Evolutionary conservation across 2,113 vertebrate genomes (phyloP).

Genomic region (Tenrec ecaudatus): DNA sequence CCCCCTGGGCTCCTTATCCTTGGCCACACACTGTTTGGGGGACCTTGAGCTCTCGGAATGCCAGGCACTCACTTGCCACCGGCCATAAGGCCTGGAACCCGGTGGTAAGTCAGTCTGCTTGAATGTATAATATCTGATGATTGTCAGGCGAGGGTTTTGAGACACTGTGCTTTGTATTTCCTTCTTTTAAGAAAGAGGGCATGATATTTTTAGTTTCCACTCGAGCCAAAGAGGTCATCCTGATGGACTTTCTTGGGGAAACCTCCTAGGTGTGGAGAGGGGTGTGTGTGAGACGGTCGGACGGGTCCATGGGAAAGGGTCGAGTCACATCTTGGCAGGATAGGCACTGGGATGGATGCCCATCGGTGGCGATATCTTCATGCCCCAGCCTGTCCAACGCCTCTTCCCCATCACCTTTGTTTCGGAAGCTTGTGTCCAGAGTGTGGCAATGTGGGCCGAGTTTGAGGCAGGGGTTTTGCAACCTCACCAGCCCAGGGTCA

Average conservation of each 20-base stretch:
- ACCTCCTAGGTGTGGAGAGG: not conserved
- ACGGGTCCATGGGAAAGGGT: not conserved
- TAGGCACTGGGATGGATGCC: not conserved
- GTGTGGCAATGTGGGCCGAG: not conserved
- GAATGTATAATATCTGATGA: conserved; percentile 2
- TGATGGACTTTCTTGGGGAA: conserved; percentile 26
- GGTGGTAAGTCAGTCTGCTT: conserved; percentile 8
- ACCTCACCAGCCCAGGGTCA: not conserved
- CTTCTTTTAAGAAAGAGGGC: conserved; percentile 3
- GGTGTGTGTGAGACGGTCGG: not conserved
- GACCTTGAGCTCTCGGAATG: conserved; percentile 51
- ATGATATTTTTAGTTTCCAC: conserved; percentile 7
- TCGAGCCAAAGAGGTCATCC: not conserved
- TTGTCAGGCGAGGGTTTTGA: not conserved
- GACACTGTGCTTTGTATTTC: not conserved
- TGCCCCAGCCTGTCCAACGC: not conserved
- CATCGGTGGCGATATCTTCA: not conserved
- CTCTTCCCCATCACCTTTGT: conserved; percentile 49
- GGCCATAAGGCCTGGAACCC: not conserved
- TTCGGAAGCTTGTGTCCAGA: conserved; percentile 33
- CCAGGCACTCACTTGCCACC: conserved; percentile 17
- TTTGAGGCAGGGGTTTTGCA: not conserved
- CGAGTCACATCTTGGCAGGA: not conserved
- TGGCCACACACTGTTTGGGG: conserved; percentile 69
- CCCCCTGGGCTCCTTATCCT: conserved; percentile 66